Percentiles rank a stretch among this genome's conserved stretches.
These are phyloP conservation scores for Otis tarda DNA, from an alignment of 2,113 vertebrate species.

Conservation along the genomic window DNA sequence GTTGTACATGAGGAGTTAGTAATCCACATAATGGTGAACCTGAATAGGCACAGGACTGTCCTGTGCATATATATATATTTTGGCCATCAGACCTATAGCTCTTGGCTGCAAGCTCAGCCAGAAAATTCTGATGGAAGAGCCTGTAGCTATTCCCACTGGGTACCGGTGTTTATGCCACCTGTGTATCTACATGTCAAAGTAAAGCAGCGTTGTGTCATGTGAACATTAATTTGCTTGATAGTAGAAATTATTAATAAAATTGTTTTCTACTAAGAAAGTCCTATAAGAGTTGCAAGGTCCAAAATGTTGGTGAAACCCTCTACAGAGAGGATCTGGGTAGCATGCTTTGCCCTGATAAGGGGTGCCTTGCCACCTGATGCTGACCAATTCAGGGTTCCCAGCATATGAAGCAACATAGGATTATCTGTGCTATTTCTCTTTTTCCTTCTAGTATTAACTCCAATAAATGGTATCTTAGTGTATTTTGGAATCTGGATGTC, in stretches of 20 bases:
- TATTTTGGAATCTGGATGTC: background rate
- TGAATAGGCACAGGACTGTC: background rate
- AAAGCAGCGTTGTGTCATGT: background rate
- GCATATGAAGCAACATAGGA: background rate
- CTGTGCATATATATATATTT: fast-evolving
- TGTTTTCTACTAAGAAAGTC: background rate
- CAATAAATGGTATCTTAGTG: background rate
- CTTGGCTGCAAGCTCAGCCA: background rate
- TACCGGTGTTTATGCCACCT: background rate
- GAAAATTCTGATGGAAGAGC: background rate
- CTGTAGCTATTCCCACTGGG: background rate
- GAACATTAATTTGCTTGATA: background rate
- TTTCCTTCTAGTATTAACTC: background rate
- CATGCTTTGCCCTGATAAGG: background rate
- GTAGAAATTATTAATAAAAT: background rate
- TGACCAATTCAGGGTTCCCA: background rate
- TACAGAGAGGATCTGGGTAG: background rate
- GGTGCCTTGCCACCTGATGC: background rate
- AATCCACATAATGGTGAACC: background rate
- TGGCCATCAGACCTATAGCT: background rate
- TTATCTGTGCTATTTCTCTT: background rate
- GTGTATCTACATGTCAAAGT: background rate
- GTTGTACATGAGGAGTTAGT: background rate
- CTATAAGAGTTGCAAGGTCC: background rate
- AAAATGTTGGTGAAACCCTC: background rate